Evolutionary conservation across 2,113 vertebrate genomes (phyloP), one percentile per base, ranked within the genome.

Genomic region (Perccottus glenii): DNA sequence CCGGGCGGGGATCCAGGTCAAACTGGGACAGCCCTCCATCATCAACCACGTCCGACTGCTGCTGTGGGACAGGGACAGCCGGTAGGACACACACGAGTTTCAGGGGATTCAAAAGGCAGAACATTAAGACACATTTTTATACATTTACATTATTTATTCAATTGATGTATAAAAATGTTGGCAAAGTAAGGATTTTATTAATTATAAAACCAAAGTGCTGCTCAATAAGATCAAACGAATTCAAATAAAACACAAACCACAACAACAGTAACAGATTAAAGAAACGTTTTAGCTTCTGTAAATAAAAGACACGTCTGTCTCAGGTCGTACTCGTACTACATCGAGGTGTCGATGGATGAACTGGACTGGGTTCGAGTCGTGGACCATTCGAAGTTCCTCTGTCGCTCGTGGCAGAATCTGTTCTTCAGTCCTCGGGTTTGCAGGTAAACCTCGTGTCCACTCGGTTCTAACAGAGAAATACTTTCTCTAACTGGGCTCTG

Each of bases 331-430:
- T 99, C 97, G 0, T 99, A 99, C 90, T 97, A 98, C 88, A 93
- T 99, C 32, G 98, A 99, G 78, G 96, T 99, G 47, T 99, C 98
- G 10, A 99, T 99, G 97, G 97, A 99, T 59, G 97, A 99, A 83
- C 90, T 98, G 85, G 98, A 99, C 82, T 99, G 98, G 98, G 94
- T 98, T 36, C 93, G 97, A 4, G 96, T 99, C 27, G 94, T 97
- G 0, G 96, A 98, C 87, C 96, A 99, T 78, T 96, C 96, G 0
- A 96, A 96, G 74, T 96, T 93, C 67, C 94, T 98, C 27, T 99
- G 98, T 84, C 95, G 98, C 44, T 99, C 98, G 7, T 99, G 97
- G 98, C 98, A 99, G 89, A 96, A 95, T 75, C 93, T 99, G 0
- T 99, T 93, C 88, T 99, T 99, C 87, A 93, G 94, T 50, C 94